Evolutionary conservation across 35 echinoderm and acorn worm genomes (phyloP).

Genomic region (Heliocidaris tuberculata): DNA sequence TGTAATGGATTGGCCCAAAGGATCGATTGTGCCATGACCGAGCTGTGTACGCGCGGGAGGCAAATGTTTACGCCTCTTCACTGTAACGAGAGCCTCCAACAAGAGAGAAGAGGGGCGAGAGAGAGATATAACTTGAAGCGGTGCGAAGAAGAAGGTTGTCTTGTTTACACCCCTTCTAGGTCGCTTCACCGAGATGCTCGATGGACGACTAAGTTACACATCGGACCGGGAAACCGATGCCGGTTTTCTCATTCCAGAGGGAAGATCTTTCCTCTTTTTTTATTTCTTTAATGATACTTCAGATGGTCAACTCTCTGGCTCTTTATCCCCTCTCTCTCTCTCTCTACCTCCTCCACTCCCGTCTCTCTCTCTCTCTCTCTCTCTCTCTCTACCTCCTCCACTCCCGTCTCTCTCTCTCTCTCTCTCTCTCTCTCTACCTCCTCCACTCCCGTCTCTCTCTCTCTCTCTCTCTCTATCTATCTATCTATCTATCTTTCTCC

Average conservation of each 20-base stretch:
- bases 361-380: not conserved
- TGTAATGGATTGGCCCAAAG: not conserved
- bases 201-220: not conserved
- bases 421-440: not conserved
- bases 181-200: not conserved
- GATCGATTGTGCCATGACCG: not conserved
- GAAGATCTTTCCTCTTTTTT: not conserved
- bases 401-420: not conserved
- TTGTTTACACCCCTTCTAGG: conserved; percentile 9
- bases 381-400: no score
- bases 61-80: conserved; percentile 42
- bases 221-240: not conserved
- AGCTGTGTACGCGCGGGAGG: conserved; percentile 22
- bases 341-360: not conserved
- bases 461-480: no score
- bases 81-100: not conserved
- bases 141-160: not conserved
- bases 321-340: not conserved
- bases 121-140: not conserved
- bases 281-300: not conserved
- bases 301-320: not conserved
- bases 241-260: not conserved
- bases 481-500: no score
- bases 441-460: not conserved
- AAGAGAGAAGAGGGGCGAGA: not conserved